A percentile compares a stretch with the other conserved stretches of the same genome.
Evolutionary conservation across 1,140 invertebrate species (phyloP).

Genomic region (Aphis gossypii): DNA sequence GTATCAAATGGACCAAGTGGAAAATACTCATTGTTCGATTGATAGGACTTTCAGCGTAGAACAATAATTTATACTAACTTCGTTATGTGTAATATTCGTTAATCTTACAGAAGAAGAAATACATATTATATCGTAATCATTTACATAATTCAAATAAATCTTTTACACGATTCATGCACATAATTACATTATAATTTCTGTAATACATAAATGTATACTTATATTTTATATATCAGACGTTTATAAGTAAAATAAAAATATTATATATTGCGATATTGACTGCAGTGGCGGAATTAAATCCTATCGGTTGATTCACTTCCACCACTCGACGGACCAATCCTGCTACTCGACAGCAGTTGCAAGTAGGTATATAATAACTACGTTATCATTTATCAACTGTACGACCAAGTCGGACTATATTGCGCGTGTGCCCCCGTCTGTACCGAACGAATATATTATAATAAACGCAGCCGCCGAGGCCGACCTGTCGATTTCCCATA

Average conservation of each 20-base stretch:
- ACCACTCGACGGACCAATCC: not conserved
- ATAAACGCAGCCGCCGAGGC: not conserved
- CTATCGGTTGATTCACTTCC: not conserved
- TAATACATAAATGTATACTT: no score
- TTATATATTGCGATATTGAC: not conserved
- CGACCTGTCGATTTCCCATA: slow-evolving; percentile 9
- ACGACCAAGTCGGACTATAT: not conserved
- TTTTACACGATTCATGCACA: no score
- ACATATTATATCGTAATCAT: no score
- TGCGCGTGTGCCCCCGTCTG: not conserved
- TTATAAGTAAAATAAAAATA: not conserved
- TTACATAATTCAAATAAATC: no score
- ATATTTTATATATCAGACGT: not conserved
- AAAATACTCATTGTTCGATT: no score
- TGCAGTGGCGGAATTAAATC: not conserved
- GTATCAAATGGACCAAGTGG: no score
- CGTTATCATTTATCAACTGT: not conserved
- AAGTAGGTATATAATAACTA: not conserved
- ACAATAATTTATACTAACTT: no score
- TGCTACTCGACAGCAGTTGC: not conserved
- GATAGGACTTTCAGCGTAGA: no score
- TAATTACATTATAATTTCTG: no score
- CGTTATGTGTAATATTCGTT: no score
- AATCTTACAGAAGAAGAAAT: no score
- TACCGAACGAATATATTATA: not conserved